A percentile compares a stretch with the other conserved stretches of the same genome.
phyloP scores from a whole-genome alignment of 2,113 vertebrate species.

The pig (Sus scrofa) region T2T-Sscrofa CM000822.6:74493001-74493500 shows the following conservation, averaged over 20 bases:
- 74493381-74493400: conserved; percentile 34
- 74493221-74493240: background rate
- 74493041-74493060: background rate
- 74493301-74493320: background rate
- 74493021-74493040: conserved; percentile 19
- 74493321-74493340: background rate
- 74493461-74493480: background rate
- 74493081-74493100: conserved; percentile 4
- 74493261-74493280: background rate
- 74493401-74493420: conserved; percentile 54
- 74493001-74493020: conserved; percentile 25
- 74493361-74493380: conserved; percentile 38
- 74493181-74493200: background rate
- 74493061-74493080: background rate
- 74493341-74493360: background rate
- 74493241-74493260: background rate
- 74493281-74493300: background rate
- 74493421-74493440: conserved; percentile 14
- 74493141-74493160: background rate
- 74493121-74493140: background rate
- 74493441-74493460: conserved; percentile 13
- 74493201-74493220: background rate
- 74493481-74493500: background rate
- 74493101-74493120: conserved; percentile 9
- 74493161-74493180: background rate